Evolutionary conservation across 2,113 vertebrate species (phyloP), one percentile per base, ranked within the genome.

Genomic region (Cacatua alba): DNA sequence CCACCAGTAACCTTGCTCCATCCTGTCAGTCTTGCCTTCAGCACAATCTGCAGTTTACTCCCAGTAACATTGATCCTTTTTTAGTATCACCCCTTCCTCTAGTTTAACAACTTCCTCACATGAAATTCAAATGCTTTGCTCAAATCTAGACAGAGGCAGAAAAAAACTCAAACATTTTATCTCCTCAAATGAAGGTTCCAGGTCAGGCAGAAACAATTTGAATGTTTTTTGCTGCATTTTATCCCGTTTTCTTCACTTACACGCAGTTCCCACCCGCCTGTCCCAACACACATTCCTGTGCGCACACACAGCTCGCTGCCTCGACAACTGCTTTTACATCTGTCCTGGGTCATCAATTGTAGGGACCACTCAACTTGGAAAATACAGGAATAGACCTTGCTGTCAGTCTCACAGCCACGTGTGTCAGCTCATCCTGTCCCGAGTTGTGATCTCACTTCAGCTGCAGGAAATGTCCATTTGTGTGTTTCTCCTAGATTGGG

Each of bases 121-220:
- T 31, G 69, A 78, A 77, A 92, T 51, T 74, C 59, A 92, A 87
- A 74, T 49, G 59, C 25, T 77, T 72, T 70, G n/a, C 63, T 83
- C 18, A 77, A 75, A 71, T 63, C 74, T 41, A 81, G 64, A 84
- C 26, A 1, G 3, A 81, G 39, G 59, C 53, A 90, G 78, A 64
- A 81, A 84, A 82, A 11, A 68, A 0, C 0, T 16, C 43, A 37
- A 68, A 2, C 74, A 81, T 86, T 95, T 89, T 82, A 39, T 46
- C 48, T 87, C 82, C 91, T 76, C 43, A 87, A 81, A 87, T 80
- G 63, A 70, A 68, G 74, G 87, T 41, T 51, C 69, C 52, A n/a
- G 53, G 72, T 64, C 85, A 95, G 78, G 63, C 82, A 92, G 82
- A 90, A 91, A 44, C 39, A 81, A 77, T 72, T 74, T 41, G 20